phyloP scores from a whole-genome alignment of 2,113 vertebrate species.

The Odontesthes bonariensis region DNA sequence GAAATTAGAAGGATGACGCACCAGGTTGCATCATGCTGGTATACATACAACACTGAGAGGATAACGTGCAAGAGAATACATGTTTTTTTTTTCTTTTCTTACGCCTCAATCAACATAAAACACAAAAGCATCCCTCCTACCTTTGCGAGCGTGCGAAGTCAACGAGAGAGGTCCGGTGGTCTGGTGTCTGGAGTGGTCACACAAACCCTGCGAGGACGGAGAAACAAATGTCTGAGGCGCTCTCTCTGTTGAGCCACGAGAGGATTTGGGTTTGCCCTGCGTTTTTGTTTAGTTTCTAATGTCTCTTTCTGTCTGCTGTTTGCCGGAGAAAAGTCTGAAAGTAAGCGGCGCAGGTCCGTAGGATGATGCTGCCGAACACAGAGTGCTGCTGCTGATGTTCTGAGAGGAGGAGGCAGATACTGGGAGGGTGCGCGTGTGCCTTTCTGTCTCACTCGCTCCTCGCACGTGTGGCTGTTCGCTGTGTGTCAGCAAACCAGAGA shows the following conservation, averaged over 20 bases:
- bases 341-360: conserved; percentile 54
- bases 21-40: conserved; percentile 18
- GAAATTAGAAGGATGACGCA: conserved; percentile 36
- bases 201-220: conserved; percentile 30
- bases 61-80: background rate
- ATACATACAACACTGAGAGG: background rate
- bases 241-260: background rate
- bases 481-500: no score
- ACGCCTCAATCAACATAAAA: background rate
- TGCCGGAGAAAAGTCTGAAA: conserved; percentile 46
- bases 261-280: background rate
- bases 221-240: conserved; percentile 4
- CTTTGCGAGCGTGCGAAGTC: conserved; percentile 53
- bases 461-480: background rate
- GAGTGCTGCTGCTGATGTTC: conserved; percentile 63
- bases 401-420: conserved; percentile 60
- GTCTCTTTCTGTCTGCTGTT: background rate
- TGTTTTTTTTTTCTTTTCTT: no score
- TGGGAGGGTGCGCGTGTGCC: background rate
- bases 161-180: conserved; percentile 65
- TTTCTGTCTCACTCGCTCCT: conserved; percentile 1
- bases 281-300: background rate
- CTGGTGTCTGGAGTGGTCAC: conserved; percentile 41
- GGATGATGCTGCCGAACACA: conserved; percentile 64
- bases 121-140: conserved; percentile 48